Evolutionary conservation across 2,888 invertebrate genomes (phyloP).

Genomic region (Podabrus alpinus): DNA sequence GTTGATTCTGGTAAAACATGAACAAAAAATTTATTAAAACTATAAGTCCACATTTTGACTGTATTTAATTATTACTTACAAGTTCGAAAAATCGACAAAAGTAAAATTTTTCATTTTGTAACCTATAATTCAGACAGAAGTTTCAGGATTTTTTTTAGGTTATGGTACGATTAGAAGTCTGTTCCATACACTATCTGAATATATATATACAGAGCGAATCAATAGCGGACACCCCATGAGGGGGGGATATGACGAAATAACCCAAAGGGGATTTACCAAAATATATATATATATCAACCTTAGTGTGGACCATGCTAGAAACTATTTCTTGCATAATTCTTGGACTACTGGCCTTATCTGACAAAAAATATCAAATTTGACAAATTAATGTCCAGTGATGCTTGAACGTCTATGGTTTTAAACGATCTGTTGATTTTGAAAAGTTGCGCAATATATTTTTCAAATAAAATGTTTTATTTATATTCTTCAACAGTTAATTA

Average conservation of each 20-base stretch:
- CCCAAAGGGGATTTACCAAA: no score
- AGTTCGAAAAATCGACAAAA: background rate
- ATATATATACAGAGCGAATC: no score
- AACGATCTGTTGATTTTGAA: background rate
- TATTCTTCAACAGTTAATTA: background rate
- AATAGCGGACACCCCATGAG: no score
- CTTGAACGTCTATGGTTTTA: background rate
- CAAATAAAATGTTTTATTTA: background rate
- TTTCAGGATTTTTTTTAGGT: background rate
- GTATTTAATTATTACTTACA: background rate
- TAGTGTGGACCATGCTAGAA: no score
- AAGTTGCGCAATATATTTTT: background rate
- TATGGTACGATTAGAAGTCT: background rate
- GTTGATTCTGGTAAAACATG: background rate
- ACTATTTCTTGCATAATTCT: no score
- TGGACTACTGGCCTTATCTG: no score
- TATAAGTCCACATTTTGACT: background rate
- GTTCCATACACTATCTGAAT: background rate
- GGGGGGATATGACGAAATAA: no score
- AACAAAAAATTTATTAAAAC: background rate
- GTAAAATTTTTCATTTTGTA: background rate
- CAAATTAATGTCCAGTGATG: background rate
- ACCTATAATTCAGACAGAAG: background rate
- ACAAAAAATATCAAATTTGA: no score
- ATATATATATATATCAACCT: no score